Evolutionary conservation across 2,113 vertebrate species (phyloP).

Genomic region (Lutjanus erythropterus): DNA sequence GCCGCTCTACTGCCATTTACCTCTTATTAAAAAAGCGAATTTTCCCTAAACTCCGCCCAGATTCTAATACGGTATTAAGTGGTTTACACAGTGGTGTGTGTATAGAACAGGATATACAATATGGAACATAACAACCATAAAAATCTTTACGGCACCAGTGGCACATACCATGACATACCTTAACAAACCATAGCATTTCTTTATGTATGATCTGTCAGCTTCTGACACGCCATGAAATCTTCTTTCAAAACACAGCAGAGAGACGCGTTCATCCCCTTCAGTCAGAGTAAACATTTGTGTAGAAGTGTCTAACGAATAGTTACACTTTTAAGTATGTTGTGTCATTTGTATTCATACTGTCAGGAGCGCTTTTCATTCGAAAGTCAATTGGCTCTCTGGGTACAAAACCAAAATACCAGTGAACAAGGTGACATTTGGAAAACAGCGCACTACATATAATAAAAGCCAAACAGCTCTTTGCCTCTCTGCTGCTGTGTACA

Average conservation of each 20-base stretch:
- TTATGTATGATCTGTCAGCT: conserved; percentile 13
- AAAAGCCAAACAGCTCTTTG: conserved; percentile 44
- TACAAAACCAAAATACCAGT: conserved; percentile 63
- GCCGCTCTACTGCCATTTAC: not conserved
- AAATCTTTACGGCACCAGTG: conserved; percentile 19
- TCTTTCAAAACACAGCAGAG: not conserved
- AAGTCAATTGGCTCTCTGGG: conserved; percentile 45
- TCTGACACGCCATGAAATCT: conserved; percentile 42
- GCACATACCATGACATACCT: conserved; percentile 4
- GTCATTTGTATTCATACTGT: conserved; percentile 40
- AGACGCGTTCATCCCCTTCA: conserved; percentile 6
- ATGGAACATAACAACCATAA: conserved; percentile 10
- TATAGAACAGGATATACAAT: conserved; percentile 4
- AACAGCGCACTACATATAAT: conserved; percentile 29
- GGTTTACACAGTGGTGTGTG: not conserved
- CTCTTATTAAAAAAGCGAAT: not conserved
- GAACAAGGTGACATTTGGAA: conserved; percentile 70
- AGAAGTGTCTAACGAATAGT: conserved; percentile 18
- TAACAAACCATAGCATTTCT: conserved; percentile 32
- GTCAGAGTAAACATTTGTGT: conserved; percentile 6
- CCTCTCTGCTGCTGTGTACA: conserved; percentile 14
- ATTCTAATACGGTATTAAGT: not conserved
- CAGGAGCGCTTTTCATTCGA: conserved; percentile 10
- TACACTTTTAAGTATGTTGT: conserved; percentile 12
- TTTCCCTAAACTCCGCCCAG: not conserved